phyloP scores from a whole-genome alignment of 1,140 invertebrate species.

The Copidosoma floridanum region DNA sequence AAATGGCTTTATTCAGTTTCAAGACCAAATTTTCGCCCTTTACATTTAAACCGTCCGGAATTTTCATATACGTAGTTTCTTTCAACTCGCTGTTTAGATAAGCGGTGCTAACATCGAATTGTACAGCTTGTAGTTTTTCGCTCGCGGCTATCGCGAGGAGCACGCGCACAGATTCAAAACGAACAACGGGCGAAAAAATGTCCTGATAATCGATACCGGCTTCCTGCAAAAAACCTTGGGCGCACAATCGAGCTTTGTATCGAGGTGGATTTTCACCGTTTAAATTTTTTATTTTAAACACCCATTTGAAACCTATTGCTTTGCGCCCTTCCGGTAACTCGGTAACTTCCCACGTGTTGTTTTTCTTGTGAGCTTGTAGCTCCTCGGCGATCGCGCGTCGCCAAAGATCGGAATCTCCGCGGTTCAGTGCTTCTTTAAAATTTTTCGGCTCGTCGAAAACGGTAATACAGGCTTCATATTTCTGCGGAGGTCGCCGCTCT shows the following conservation, averaged over 20 bases:
- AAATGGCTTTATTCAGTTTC: constrained; percentile 40
- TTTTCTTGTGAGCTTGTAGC: background rate
- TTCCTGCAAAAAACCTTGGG: constrained; percentile 17
- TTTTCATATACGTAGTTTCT: too few species aligned
- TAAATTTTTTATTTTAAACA: background rate
- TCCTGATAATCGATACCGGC: constrained; percentile 37
- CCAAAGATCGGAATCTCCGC: background rate
- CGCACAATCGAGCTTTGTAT: background rate
- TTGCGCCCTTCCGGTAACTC: background rate
- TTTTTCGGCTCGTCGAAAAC: background rate
- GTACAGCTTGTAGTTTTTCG: background rate
- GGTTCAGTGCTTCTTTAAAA: background rate
- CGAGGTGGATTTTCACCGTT: background rate
- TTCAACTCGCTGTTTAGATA: too few species aligned
- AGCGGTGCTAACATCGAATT: too few species aligned
- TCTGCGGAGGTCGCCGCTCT: background rate
- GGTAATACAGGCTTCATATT: background rate
- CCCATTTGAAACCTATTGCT: too few species aligned
- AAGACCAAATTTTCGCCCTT: constrained; percentile 10
- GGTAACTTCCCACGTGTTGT: background rate
- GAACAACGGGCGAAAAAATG: constrained; percentile 37
- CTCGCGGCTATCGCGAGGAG: constrained; percentile 20
- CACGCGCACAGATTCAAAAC: constrained; percentile 23
- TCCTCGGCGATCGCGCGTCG: background rate
- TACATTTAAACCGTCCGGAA: too few species aligned